A percentile compares a stretch with the other conserved stretches of the same genome.
Evolutionary conservation across 2,113 vertebrate genomes (phyloP).

Genomic region (Percina caprodes): DNA sequence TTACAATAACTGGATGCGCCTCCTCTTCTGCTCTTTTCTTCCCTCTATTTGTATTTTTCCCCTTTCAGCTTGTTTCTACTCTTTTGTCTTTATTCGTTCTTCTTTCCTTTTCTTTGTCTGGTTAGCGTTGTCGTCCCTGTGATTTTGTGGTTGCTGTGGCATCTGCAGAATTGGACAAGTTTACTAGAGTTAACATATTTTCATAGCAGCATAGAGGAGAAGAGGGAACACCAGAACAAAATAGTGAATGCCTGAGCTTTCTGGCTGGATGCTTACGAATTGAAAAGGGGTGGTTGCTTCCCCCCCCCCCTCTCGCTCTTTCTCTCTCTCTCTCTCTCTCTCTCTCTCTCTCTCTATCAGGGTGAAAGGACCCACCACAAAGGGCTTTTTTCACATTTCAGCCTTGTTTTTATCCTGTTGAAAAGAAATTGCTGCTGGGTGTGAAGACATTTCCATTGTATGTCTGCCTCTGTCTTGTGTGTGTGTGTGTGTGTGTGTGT

Average conservation of each 20-base stretch:
- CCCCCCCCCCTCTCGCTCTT: constrained; percentile 10
- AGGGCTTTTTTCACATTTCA: constrained; percentile 49
- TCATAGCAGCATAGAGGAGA: constrained; percentile 12
- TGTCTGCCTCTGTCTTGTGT: not conserved
- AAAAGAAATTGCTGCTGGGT: constrained; percentile 57
- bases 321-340: not conserved
- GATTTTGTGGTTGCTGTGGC: not conserved
- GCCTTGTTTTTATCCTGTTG: constrained; percentile 56
- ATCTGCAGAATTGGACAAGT: not conserved
- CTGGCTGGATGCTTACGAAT: constrained; percentile 87
- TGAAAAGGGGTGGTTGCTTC: constrained; percentile 76
- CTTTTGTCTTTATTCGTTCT: not conserved
- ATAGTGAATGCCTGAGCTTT: constrained; percentile 73
- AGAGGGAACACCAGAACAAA: constrained; percentile 26
- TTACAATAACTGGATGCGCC: not conserved
- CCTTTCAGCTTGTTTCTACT: not conserved
- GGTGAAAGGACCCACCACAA: constrained; percentile 66
- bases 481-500: not conserved
- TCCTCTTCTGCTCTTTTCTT: not conserved
- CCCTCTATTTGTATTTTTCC: not conserved
- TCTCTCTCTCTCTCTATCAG: constrained; percentile 38
- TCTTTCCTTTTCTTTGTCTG: not conserved
- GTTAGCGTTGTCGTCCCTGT: not conserved
- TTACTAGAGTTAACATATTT: constrained; percentile 30
- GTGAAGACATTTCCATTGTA: constrained; percentile 56